Conservation (phyloP, 2,888 invertebrate genomes). For the Mamestra brassicae region DNA sequence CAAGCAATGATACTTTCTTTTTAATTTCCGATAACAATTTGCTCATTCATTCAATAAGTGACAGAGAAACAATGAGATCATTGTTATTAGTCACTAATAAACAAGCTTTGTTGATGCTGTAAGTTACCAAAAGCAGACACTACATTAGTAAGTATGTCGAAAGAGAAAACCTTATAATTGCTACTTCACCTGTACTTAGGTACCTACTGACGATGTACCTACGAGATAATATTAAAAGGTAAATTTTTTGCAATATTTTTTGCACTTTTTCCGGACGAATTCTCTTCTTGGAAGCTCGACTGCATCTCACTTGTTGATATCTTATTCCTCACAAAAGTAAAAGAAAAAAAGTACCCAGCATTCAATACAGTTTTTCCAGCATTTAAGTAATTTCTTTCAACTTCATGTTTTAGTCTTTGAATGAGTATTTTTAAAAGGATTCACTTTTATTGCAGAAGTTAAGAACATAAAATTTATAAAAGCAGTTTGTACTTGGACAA, state of each 20-base stretch:
- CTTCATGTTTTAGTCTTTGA: slow-evolving; percentile 1
- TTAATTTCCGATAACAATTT: slow-evolving; percentile 6
- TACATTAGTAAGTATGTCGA: slow-evolving; percentile 5
- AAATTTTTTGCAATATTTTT: neutral
- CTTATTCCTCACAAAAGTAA: neutral
- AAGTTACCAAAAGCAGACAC: slow-evolving; percentile 24
- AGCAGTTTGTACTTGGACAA: neutral
- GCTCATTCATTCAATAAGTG: slow-evolving; percentile 13
- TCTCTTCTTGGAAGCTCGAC: neutral
- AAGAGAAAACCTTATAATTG: slow-evolving; percentile 31
- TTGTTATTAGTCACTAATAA: slow-evolving; percentile 11
- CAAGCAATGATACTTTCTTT: slow-evolving; percentile 16
- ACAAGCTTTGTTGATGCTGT: slow-evolving; percentile 20
- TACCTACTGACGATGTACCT: neutral
- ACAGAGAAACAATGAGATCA: slow-evolving; percentile 26
- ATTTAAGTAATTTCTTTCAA: neutral
- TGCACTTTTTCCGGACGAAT: neutral
- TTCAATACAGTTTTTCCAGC: neutral
- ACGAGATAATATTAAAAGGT: no score
- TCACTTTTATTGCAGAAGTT: neutral
- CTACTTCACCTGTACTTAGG: neutral
- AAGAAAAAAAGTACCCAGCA: neutral
- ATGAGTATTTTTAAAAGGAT: neutral
- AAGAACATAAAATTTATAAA: neutral
- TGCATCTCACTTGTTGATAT: neutral